These are phyloP conservation scores for Hermaeophaga mercurialis DNA, from an alignment of 2,888 invertebrate species.

Conservation along the genomic window DNA sequence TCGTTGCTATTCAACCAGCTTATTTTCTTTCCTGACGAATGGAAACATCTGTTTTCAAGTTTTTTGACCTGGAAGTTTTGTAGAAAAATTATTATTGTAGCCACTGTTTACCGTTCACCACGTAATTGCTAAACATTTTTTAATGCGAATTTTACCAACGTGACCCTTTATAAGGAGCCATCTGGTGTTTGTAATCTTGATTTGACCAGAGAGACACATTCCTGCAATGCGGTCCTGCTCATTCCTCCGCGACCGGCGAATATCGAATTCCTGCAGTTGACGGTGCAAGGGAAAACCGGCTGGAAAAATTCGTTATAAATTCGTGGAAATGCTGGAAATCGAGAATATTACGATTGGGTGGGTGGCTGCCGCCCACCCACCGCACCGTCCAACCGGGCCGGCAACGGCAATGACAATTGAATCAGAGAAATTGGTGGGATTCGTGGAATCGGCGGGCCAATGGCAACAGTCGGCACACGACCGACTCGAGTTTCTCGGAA, in stretches of 20 bases:
- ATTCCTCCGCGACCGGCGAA: neutral
- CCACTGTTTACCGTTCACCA: no score
- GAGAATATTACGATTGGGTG: slow-evolving; percentile 56
- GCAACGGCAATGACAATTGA: slow-evolving; percentile 54
- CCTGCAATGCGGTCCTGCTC: slow-evolving; percentile 1
- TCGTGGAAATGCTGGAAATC: slow-evolving; percentile 13
- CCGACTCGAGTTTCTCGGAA: slow-evolving; percentile 55
- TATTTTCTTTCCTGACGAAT: no score
- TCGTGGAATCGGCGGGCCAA: slow-evolving; percentile 55
- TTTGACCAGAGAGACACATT: no score
- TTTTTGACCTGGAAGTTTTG: no score
- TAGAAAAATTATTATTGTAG: no score
- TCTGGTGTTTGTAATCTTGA: no score
- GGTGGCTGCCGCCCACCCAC: slow-evolving; percentile 46
- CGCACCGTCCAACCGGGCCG: slow-evolving; percentile 39
- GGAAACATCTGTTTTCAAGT: no score
- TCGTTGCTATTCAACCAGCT: no score
- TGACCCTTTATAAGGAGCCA: no score
- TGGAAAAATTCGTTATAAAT: slow-evolving; percentile 9
- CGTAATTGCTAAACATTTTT: no score
- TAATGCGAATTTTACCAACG: no score
- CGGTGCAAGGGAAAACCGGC: neutral
- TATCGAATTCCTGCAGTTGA: slow-evolving; percentile 1
- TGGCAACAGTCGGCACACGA: slow-evolving; percentile 53
- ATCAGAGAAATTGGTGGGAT: slow-evolving; percentile 57